These are phyloP conservation scores for Arctocebus calabarensis DNA, from an alignment of 2,797 vertebrate species.

Conservation along the genomic window DNA sequence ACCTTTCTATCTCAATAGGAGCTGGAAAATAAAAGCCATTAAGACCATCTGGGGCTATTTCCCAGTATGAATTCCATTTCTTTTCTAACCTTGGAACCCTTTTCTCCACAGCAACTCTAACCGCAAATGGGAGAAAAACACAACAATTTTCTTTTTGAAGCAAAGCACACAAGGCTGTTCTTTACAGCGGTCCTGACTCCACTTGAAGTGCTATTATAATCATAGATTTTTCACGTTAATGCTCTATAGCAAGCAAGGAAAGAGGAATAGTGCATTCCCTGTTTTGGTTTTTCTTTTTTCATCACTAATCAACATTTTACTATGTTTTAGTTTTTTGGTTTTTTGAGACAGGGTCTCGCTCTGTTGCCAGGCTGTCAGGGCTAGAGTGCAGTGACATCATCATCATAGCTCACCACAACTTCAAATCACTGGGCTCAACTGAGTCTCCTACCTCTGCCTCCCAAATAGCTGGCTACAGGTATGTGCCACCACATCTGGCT, in stretches of 20 bases:
- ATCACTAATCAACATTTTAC: too few species aligned
- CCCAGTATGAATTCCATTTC: conserved; percentile 4
- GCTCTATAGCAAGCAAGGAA: neutral
- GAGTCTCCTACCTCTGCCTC: neutral
- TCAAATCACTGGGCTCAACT: too few species aligned
- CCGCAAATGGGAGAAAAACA: conserved; percentile 50
- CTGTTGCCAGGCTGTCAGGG: too few species aligned
- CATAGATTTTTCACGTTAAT: conserved; percentile 5
- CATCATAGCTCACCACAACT: too few species aligned
- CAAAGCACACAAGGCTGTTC: conserved; percentile 31
- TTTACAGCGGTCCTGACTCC: neutral
- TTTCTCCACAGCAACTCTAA: conserved; percentile 24
- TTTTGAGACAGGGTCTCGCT: too few species aligned
- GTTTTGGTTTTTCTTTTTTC: too few species aligned
- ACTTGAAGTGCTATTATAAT: neutral
- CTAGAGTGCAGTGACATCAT: too few species aligned
- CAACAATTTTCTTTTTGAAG: conserved; percentile 55
- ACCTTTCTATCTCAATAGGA: conserved; percentile 10
- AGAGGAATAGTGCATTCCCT: neutral
- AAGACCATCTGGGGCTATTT: conserved; percentile 29
- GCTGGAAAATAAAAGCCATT: conserved; percentile 33
- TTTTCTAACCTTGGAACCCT: conserved; percentile 60
- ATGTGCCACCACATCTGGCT: neutral
- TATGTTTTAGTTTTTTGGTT: too few species aligned
- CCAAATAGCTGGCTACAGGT: neutral